A percentile compares a stretch with the other conserved stretches of the same genome.
Evolutionary conservation across 2,797 vertebrate species (phyloP).

Genomic region (Coreius guichenoti): DNA sequence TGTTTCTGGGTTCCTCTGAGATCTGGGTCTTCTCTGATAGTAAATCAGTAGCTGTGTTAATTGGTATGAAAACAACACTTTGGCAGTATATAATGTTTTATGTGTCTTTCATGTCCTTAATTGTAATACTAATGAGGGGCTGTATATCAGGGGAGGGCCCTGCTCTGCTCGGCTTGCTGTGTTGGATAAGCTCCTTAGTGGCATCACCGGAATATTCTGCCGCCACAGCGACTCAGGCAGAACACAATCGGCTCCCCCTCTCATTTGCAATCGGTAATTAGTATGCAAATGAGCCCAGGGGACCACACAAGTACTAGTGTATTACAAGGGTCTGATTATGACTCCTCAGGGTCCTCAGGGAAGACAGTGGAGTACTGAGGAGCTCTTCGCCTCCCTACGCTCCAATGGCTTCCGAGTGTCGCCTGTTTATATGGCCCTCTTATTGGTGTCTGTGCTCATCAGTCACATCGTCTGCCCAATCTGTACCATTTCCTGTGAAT

Average conservation of each 20-base stretch:
- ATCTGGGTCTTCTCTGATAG: conserved; percentile 87
- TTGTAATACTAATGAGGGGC: conserved; percentile 97
- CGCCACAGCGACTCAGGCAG: conserved; percentile 70
- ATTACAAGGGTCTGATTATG: conserved; percentile 99
- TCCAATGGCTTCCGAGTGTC: conserved; percentile 50
- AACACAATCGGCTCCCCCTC: conserved; percentile 74
- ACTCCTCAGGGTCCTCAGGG: conserved; percentile 79
- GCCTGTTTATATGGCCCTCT: conserved; percentile 38
- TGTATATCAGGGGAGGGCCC: conserved; percentile 88
- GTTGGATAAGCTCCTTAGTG: conserved; percentile 98
- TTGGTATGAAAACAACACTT: conserved; percentile 99
- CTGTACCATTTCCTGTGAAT: conserved; percentile 46
- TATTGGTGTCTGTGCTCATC: conserved; percentile 48
- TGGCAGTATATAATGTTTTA: conserved; percentile 99
- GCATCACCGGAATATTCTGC: conserved; percentile 87
- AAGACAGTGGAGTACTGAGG: conserved; percentile 60
- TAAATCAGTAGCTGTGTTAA: conserved; percentile 98
- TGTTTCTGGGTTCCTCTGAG: conserved; percentile 72
- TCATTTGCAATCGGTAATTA: conserved; percentile 99
- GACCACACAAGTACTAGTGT: conserved; percentile 99
- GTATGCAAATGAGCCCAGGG: conserved; percentile 99
- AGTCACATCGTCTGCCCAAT: conserved; percentile 46
- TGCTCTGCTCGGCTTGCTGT: conserved; percentile 50
- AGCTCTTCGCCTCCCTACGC: conserved; percentile 57
- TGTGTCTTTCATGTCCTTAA: conserved; percentile 99